These are phyloP conservation scores for Psococerastis gibbosa DNA, from an alignment of 2,888 invertebrate genomes.

Conservation along the genomic window DNA sequence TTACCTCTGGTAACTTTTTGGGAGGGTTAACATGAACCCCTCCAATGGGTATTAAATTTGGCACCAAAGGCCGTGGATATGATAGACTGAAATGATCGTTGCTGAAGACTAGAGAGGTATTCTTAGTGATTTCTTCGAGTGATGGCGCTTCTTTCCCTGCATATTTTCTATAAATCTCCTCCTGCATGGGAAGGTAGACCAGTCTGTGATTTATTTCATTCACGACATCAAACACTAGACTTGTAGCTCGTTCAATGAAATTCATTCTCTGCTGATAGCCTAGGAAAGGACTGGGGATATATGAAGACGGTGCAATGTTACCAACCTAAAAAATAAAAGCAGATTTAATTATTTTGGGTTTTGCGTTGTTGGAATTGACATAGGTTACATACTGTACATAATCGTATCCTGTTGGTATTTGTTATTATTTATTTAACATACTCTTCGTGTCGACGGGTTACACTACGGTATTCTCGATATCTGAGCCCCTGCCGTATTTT, in stretches of 20 bases:
- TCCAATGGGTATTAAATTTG: slow-evolving; percentile 19
- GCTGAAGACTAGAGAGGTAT: slow-evolving; percentile 18
- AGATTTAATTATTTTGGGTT: background rate
- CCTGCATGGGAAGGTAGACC: background rate
- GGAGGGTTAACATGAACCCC: slow-evolving; percentile 19
- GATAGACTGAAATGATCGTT: slow-evolving; percentile 19
- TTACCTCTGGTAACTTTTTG: slow-evolving; percentile 19
- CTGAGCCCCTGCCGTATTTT: too few relatives aligned
- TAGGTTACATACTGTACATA: too few relatives aligned
- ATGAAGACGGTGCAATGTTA: slow-evolving; percentile 2
- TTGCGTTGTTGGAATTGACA: too few relatives aligned
- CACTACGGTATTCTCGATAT: too few relatives aligned
- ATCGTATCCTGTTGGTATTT: too few relatives aligned
- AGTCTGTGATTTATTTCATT: background rate
- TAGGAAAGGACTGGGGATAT: background rate
- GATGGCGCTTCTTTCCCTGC: slow-evolving; percentile 30
- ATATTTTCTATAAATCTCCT: slow-evolving; percentile 9
- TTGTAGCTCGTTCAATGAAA: background rate
- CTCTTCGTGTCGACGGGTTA: too few relatives aligned
- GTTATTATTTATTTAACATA: too few relatives aligned
- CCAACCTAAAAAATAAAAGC: slow-evolving; percentile 4
- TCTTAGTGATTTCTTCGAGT: slow-evolving; percentile 30
- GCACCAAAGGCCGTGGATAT: slow-evolving; percentile 18
- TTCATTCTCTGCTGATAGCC: background rate
- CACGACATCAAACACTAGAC: background rate